Base-by-base conservation (phyloP, 2,888 invertebrate genomes). In the Augiades crinisus region DNA sequence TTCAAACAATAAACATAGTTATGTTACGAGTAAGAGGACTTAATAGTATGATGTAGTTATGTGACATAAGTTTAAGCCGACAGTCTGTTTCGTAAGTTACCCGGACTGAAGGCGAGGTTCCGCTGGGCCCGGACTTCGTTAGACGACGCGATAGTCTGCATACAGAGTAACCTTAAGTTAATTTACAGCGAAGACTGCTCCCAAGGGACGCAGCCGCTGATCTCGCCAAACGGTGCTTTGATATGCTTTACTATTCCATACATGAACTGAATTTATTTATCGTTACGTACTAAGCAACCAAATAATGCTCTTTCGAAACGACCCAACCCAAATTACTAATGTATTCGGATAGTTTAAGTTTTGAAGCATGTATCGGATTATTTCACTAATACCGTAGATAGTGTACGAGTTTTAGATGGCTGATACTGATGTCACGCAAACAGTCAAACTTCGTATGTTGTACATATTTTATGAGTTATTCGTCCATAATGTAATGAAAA, bases 91-190 rank as follows among this genome's bases (percentile, higher is more conserved):
- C 61, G 64, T 64, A 71, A 78, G 67, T 78, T 74, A 62, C 67
- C 67, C 63, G 61, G 61, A 62, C 63, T 63, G 59, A 38, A 30
- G 30, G 13, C 37, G 49, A 56, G 63, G 67, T 65, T 68, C 71
- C 68, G 62, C 62, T 62, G 75, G 76, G 81, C 72, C 77, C 67
- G 75, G 80, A 81, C 81, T 74, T 84, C 79, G 81, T 84, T 84
- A 85, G 67, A 67, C 58, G 68, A 61, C 62, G 71, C 70, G 70
- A 68, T 74, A 75, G 78, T 84, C 85, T 88, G 88, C 86, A 87
- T 87, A 87, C 82, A 81, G 75, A 87, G 78, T 75, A 75, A 76
- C 72, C 72, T 64, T 86, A 84, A 87, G 81, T 83, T 84, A 84
- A 87, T 87, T 87, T 86, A 79, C 75, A 78, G 64, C 68, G 73